Percentiles rank a stretch among this genome's conserved stretches.
Conservation (phyloP, 1,140 invertebrate species). For the Aphelenchoides fujianensis region DNA sequence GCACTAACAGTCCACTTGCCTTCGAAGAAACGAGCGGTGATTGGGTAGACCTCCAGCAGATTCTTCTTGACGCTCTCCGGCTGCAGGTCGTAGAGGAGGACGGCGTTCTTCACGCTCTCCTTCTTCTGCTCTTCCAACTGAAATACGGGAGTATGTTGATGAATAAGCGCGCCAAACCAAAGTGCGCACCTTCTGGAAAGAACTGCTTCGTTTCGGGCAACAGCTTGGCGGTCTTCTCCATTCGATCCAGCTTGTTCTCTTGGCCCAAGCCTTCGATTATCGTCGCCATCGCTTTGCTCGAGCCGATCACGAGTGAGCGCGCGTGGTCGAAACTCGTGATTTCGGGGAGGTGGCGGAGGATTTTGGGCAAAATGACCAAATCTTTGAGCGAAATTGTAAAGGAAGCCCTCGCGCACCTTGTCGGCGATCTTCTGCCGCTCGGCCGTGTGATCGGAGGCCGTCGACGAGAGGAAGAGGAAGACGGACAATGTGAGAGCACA, state of each 20-base stretch:
- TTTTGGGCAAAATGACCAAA: neutral
- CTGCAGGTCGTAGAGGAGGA: neutral
- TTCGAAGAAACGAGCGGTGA: neutral
- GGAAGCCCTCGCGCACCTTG: slow-evolving; percentile 4
- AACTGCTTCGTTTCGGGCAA: neutral
- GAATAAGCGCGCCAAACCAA: neutral
- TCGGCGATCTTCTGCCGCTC: neutral
- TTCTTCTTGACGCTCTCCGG: neutral
- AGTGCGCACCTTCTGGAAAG: neutral
- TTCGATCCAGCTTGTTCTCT: neutral
- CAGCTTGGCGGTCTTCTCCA: neutral
- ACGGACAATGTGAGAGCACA: too few relatives aligned
- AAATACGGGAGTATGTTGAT: neutral
- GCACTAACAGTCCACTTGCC: too few relatives aligned
- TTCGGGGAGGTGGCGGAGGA: neutral
- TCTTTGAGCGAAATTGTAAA: slow-evolving; percentile 3
- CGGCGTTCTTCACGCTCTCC: neutral
- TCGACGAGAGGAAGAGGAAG: too few relatives aligned
- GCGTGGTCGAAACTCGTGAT: slow-evolving; percentile 7
- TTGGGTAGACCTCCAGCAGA: slow-evolving; percentile 2
- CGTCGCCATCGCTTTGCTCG: neutral
- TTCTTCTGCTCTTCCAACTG: slow-evolving; percentile 13
- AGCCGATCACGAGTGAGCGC: neutral
- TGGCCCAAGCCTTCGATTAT: slow-evolving; percentile 2
- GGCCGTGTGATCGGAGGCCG: neutral